Evolutionary conservation across 1,140 invertebrate species (phyloP).

Genomic region (Drosophila watanabei): DNA sequence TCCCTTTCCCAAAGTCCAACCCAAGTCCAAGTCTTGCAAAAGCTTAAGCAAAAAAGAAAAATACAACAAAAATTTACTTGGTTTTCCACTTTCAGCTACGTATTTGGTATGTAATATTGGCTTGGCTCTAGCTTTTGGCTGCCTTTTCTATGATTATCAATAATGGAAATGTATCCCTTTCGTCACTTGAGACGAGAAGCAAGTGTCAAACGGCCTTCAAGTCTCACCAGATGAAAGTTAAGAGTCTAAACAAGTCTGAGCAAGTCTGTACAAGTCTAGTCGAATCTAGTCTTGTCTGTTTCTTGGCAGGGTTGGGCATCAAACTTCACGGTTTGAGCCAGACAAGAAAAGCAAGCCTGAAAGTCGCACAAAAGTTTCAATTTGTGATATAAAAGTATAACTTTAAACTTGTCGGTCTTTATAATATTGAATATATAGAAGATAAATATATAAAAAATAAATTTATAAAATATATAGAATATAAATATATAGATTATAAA

Average conservation of each 20-base stretch:
- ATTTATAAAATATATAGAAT: no score
- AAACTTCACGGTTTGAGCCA: not conserved
- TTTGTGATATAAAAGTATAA: no score
- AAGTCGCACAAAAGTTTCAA: not conserved
- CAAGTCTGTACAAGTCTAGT: not conserved
- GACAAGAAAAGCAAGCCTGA: not conserved
- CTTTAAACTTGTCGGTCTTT: no score
- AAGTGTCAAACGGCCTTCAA: not conserved
- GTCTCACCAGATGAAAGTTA: no score
- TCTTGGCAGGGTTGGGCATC: not conserved
- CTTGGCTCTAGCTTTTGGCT: not conserved
- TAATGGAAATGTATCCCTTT: not conserved
- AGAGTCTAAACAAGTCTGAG: not conserved
- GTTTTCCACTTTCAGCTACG: slow-evolving; percentile 15
- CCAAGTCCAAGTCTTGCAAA: slow-evolving; percentile 15
- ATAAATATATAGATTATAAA: no score
- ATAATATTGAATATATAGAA: no score
- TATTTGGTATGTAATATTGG: slow-evolving; percentile 4
- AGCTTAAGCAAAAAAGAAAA: slow-evolving; percentile 5
- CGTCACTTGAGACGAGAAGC: not conserved
- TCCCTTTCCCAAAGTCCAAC: not conserved
- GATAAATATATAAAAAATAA: no score
- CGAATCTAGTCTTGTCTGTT: no score
- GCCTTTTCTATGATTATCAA: not conserved
- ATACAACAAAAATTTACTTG: slow-evolving; percentile 3